Conservation (phyloP, 2,797 vertebrate genomes). For the Galagoides demidoff region DNA sequence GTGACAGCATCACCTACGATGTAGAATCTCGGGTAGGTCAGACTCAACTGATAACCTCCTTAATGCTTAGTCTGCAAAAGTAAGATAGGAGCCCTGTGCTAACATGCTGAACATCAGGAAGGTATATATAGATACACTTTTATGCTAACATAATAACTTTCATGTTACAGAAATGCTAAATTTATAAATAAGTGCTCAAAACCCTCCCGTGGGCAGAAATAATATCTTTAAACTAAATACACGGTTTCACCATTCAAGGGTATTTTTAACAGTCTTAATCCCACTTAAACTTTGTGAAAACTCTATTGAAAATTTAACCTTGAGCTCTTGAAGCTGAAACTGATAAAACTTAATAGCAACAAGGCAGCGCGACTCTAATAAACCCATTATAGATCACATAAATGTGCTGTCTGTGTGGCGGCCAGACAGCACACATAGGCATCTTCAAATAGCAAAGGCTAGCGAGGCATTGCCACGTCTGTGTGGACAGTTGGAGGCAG, state of each 20-base stretch:
- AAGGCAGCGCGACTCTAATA: slow-evolving; percentile 86
- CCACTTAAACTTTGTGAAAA: slow-evolving; percentile 77
- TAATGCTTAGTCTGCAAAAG: not conserved
- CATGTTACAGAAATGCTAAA: not conserved
- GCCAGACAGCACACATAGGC: slow-evolving; percentile 81
- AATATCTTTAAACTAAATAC: slow-evolving; percentile 25
- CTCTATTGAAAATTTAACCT: slow-evolving; percentile 78
- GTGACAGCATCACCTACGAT: not conserved
- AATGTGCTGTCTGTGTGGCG: slow-evolving; percentile 86
- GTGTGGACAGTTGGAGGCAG: slow-evolving; percentile 69
- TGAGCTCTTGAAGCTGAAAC: slow-evolving; percentile 77
- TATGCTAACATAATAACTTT: too few relatives aligned
- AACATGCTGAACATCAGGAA: slow-evolving; percentile 13
- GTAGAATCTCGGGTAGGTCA: not conserved
- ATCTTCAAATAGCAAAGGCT: slow-evolving; percentile 85
- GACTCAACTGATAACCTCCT: not conserved
- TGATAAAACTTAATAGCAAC: slow-evolving; percentile 83
- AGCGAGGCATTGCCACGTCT: slow-evolving; percentile 71
- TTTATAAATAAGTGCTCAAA: slow-evolving; percentile 23
- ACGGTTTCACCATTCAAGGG: not conserved
- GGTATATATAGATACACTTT: not conserved
- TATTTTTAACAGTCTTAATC: slow-evolving; percentile 67
- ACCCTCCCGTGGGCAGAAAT: slow-evolving; percentile 21
- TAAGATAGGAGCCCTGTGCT: not conserved
- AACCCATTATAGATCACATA: slow-evolving; percentile 88